These are phyloP conservation scores for Xenentodon cancila DNA, from an alignment of 2,797 vertebrate genomes.

Conservation along the genomic window DNA sequence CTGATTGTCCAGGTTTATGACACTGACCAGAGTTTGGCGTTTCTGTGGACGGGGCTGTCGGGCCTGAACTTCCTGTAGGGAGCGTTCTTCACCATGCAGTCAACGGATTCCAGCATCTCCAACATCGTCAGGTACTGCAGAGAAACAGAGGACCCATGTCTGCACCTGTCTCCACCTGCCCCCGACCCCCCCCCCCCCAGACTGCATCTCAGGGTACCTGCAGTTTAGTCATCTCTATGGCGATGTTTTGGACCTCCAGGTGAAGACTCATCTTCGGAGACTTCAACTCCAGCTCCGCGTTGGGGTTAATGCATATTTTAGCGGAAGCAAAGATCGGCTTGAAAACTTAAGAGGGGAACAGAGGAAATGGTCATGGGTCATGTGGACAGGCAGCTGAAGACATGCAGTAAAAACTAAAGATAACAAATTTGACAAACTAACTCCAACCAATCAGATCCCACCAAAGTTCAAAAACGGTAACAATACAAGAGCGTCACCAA, in stretches of 20 bases:
- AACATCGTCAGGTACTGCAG: slow-evolving; percentile 92
- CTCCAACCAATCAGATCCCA: too few relatives aligned
- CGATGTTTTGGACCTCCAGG: slow-evolving; percentile 94
- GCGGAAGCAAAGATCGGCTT: slow-evolving; percentile 93
- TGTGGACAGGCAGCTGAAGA: too few relatives aligned
- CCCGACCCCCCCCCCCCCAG: too few relatives aligned
- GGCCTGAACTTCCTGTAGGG: slow-evolving; percentile 94
- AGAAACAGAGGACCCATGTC: not conserved
- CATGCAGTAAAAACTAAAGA: too few relatives aligned
- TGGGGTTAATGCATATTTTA: slow-evolving; percentile 91
- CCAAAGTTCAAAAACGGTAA: too few relatives aligned
- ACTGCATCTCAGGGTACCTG: slow-evolving; percentile 79
- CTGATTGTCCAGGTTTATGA: too few relatives aligned
- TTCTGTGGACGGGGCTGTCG: slow-evolving; percentile 76
- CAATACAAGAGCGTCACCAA: too few relatives aligned
- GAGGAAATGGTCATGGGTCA: too few relatives aligned
- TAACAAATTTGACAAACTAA: too few relatives aligned
- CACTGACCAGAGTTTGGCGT: slow-evolving; percentile 87
- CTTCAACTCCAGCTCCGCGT: slow-evolving; percentile 88
- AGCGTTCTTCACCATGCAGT: slow-evolving; percentile 92
- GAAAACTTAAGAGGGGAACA: slow-evolving; percentile 80
- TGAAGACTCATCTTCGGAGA: slow-evolving; percentile 88
- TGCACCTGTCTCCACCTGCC: not conserved
- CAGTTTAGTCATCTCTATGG: slow-evolving; percentile 89
- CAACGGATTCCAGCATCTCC: slow-evolving; percentile 91